phyloP scores from a whole-genome alignment of 2,888 invertebrate species.

The Neoitamus cyanurus region DNA sequence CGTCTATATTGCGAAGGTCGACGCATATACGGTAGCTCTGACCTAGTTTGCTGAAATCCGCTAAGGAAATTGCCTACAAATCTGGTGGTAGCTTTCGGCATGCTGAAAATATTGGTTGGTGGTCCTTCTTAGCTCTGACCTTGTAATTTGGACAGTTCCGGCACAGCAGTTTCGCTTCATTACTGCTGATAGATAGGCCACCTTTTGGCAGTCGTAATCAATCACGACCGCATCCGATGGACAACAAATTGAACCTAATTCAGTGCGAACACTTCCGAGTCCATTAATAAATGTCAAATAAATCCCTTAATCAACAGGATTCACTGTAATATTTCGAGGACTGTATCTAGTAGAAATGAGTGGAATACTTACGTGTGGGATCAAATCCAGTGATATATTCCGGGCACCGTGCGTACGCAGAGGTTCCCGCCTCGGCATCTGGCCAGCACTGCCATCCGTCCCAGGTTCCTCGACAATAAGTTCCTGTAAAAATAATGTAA shows the following conservation, averaged over 20 bases:
- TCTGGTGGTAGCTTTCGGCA: neutral
- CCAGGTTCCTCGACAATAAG: conserved; percentile 78
- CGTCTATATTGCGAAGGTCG: neutral
- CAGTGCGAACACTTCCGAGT: neutral
- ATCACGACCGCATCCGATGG: neutral
- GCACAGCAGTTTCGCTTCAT: neutral
- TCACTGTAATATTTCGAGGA: neutral
- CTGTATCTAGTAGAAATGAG: neutral
- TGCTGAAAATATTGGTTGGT: neutral
- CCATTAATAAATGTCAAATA: conserved; percentile 40
- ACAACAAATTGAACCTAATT: conserved; percentile 20
- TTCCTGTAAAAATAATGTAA: conserved; percentile 63
- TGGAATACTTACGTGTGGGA: conserved; percentile 72
- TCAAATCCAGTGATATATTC: conserved; percentile 81
- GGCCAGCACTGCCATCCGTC: conserved; percentile 87
- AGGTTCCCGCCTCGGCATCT: conserved; percentile 75
- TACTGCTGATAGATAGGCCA: neutral
- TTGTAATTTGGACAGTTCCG: neutral
- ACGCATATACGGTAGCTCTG: neutral
- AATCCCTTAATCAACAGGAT: conserved; percentile 29
- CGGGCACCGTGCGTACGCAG: conserved; percentile 78
- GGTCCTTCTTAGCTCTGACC: neutral
- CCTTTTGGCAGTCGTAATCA: conserved; percentile 3
- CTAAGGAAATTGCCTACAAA: neutral
- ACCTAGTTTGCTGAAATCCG: neutral